Evolutionary conservation across 30 jellyfish, hydroid and myxozoan species (phyloP), one percentile per base, ranked within the genome.

Genomic region (Aurelia sp.): DNA sequence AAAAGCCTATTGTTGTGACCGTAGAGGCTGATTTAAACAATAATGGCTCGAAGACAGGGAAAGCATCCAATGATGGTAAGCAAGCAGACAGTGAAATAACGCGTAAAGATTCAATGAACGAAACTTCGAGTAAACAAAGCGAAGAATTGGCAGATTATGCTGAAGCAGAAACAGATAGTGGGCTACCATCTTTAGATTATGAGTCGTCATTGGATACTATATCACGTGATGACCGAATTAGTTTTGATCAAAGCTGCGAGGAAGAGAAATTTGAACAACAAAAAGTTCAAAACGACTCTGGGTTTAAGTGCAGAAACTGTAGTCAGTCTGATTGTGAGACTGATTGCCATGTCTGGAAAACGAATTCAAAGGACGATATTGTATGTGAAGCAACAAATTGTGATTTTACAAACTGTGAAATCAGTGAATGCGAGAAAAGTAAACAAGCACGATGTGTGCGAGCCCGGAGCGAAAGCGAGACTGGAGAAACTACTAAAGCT

Each of bases 111-210:
- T 17, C 61, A 35, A 52, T 18, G n/a, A 21, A 35, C 16, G 16
- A 19, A 10, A 21, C 8, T 41, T 13, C 31, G 13, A 69, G 72
- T 2, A 41, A 63, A 59, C 72, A 19, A n/a, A 19, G 55, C 50
- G 80, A 35, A 16, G 83, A 47, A 1, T 65, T 33, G 18, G 30
- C 63, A 4, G 93, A 84, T 11, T 72, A 65, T 50, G 78, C 93
- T 2, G 93, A 84, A 35, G 78, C 78, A 19, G 93, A 84, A 52
- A 84, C 84, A 9, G 93, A 84, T 63, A 84, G 93, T 66, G 93
- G 93, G 6, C 33, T 84, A 67, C 93, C 93, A 4, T 82, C 92
- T 16, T 12, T 82, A 38, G 86, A 82, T 24, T 72, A 72, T 44
- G 93, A 84, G 51, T 84, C 93, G 20, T 84, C 93, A 13, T 76